Conservation (phyloP, 2,797 vertebrate genomes). For the Sciurus vulgaris region DNA sequence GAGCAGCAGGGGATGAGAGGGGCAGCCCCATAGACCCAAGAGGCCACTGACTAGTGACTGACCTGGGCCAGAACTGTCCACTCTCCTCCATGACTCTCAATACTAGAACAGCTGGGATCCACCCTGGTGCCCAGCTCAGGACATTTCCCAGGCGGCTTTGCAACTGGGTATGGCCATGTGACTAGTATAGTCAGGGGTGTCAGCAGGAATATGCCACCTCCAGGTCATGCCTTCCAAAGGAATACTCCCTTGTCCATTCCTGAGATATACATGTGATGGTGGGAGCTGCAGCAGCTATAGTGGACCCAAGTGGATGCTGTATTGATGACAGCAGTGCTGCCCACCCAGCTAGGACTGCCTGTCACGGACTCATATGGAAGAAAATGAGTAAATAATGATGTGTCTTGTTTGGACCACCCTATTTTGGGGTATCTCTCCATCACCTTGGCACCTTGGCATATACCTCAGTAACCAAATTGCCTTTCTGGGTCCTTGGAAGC, state of each 20-base stretch:
- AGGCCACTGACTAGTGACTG: rapidly evolving
- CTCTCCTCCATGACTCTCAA: too few species aligned
- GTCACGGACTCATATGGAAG: background rate
- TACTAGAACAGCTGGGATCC: too few species aligned
- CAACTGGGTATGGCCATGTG: background rate
- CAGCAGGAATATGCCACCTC: background rate
- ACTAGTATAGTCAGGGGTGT: background rate
- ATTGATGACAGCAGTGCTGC: background rate
- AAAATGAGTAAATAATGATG: background rate
- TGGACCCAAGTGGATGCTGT: background rate
- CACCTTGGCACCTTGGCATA: too few species aligned
- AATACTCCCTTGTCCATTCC: background rate
- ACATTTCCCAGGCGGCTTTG: background rate
- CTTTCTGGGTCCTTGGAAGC: background rate
- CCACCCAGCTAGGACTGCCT: background rate
- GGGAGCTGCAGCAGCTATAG: background rate
- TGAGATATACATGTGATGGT: background rate
- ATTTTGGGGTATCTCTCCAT: too few species aligned
- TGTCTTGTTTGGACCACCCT: too few species aligned
- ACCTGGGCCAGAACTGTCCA: background rate
- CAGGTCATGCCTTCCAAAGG: background rate
- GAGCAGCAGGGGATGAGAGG: background rate
- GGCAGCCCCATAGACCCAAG: background rate
- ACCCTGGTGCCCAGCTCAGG: background rate
- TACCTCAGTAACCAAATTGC: background rate